Conservation (phyloP, 2,797 vertebrate species). For the Parauchenoglanis punctatus region DNA sequence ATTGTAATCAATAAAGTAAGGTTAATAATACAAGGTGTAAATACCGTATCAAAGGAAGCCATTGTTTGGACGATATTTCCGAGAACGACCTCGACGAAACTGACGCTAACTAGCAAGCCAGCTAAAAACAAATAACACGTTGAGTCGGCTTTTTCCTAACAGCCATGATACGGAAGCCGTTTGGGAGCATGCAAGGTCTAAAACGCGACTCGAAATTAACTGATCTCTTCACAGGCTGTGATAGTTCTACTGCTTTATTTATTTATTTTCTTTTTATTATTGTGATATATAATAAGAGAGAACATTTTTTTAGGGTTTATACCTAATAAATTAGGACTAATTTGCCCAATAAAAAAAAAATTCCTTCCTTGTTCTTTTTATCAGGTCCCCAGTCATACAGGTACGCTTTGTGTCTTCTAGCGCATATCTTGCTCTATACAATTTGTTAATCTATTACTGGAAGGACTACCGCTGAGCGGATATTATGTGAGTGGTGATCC, state of each 20-base stretch:
- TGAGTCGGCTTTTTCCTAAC: not conserved
- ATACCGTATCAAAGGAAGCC: constrained; percentile 24
- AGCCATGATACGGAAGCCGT: constrained; percentile 24
- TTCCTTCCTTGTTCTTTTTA: not conserved
- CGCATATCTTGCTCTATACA: not conserved
- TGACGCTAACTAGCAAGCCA: not conserved
- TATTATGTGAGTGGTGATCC: not conserved
- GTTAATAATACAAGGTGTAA: not conserved
- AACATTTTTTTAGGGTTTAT: not conserved
- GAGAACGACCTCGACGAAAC: not conserved
- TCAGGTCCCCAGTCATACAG: not conserved
- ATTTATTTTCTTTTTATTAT: not conserved
- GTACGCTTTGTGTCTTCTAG: not conserved
- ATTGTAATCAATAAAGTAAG: not conserved
- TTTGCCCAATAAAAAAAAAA: not conserved
- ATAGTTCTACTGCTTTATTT: too few relatives aligned
- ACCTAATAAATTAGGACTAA: not conserved
- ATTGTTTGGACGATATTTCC: not conserved
- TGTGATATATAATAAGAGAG: not conserved
- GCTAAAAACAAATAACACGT: constrained; percentile 55
- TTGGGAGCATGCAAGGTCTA: not conserved
- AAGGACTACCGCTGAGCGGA: not conserved
- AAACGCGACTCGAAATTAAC: constrained; percentile 4
- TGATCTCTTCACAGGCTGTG: not conserved
- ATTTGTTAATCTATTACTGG: not conserved